A percentile compares a stretch with the other conserved stretches of the same genome.
Conservation (phyloP, 30 jellyfish, hydroid and myxozoan species). For the Hydra vulgaris region DNA sequence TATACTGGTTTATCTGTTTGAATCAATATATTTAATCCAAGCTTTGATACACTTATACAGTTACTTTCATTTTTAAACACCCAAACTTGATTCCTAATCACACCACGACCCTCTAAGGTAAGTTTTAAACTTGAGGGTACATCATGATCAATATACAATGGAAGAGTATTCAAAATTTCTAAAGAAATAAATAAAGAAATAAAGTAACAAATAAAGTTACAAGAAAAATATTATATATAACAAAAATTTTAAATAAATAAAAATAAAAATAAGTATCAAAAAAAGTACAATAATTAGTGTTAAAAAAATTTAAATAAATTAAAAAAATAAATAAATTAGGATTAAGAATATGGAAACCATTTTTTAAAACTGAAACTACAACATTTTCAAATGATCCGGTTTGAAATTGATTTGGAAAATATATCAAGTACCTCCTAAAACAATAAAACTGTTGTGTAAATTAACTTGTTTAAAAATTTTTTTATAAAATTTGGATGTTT, state of each 20-base stretch:
- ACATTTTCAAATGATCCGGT: not conserved
- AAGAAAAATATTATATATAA: no score
- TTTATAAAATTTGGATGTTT: no score
- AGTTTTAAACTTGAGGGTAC: constrained; percentile 10
- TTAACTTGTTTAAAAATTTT: no score
- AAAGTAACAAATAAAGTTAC: no score
- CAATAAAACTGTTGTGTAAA: no score
- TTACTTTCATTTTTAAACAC: constrained; percentile 17
- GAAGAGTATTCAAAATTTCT: constrained; percentile 22
- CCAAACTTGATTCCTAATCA: constrained; percentile 13
- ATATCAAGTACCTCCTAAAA: not conserved
- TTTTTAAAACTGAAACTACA: not conserved
- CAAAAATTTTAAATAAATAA: not conserved
- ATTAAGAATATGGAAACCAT: not conserved
- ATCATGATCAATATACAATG: constrained; percentile 12
- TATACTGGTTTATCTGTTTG: constrained; percentile 91
- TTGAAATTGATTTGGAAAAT: not conserved
- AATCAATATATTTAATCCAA: constrained; percentile 36
- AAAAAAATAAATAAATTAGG: not conserved
- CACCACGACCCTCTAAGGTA: constrained; percentile 18
- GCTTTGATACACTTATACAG: constrained; percentile 1
- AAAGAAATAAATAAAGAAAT: not conserved
- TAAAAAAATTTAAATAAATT: no score
- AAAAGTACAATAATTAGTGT: not conserved
- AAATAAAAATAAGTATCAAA: not conserved